Evolutionary conservation across 2,888 invertebrate species (phyloP), one percentile per base, ranked within the genome.

Genomic region (Poecilobothrus nobilitatus): DNA sequence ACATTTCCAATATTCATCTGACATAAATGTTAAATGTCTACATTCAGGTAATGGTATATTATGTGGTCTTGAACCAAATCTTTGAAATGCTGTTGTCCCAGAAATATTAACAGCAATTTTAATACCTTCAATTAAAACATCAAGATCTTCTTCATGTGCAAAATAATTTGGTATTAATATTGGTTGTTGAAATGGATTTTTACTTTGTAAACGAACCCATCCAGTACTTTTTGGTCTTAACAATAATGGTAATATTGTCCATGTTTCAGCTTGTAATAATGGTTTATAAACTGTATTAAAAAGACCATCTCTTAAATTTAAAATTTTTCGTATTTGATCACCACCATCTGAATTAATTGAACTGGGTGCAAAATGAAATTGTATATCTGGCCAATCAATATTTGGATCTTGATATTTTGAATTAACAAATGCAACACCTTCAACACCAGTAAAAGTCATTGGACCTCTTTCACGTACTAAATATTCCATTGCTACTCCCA

Each of bases 91-190:
- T 2, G 88, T 86, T 0, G 92, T 89, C 69, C 89, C 88, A 0
- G 94, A 93, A 21, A 94, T 84, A 70, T 89, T 89, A 78, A 93
- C 85, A 0, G 92, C 93, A 70, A 94, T 88, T 75, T 89, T 87
- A n/a, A 94, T 92, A 1, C 93, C 94, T 78, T 94, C 94, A 0
- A 90, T 89, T 2, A 95, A 79, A 0, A 90, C 87, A 73, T 88
- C 84, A 18, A 94, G 84, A 75, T 97, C 97, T 76, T 91, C 87
- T 72, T 89, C 88, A 74, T 93, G 89, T 0, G 92, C 88, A 77
- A 97, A 91, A 79, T 97, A 97, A 79, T 97, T 96, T 0, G 97
- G 95, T 78, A 92, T 91, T 68, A 97, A 90, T 18, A 90, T 87
- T 0, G 96, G 97, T 71, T 91, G 88, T 1, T 91, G 88, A 72